Evolutionary conservation across 2,113 vertebrate genomes (phyloP).

Genomic region (Calidris pugnax): DNA sequence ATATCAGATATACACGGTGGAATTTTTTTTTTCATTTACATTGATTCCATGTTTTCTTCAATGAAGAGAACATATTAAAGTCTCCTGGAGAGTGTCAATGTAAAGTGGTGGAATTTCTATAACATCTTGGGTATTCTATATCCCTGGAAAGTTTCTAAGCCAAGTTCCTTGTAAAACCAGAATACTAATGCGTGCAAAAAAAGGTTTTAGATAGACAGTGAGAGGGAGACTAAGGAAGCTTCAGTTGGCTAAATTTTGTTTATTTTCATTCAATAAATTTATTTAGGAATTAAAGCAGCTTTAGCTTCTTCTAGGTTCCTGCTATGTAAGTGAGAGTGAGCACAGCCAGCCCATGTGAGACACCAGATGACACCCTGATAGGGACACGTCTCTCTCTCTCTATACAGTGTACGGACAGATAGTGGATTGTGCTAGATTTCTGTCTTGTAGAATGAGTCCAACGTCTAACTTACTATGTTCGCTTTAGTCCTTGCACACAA

Average conservation of each 20-base stretch:
- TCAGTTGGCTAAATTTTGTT: neutral
- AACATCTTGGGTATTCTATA: neutral
- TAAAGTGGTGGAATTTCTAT: neutral
- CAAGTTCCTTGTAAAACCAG: neutral
- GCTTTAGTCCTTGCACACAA: neutral
- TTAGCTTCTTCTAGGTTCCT: neutral
- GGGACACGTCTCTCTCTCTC: accelerated
- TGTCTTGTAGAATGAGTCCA: neutral
- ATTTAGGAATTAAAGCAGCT: neutral
- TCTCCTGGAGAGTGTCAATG: neutral
- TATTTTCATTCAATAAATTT: neutral
- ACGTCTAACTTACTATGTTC: neutral
- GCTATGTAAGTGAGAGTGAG: neutral
- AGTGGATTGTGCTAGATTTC: neutral
- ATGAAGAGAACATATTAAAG: neutral
- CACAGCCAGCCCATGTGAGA: neutral
- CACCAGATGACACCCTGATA: neutral
- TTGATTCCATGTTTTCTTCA: neutral
- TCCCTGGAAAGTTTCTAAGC: neutral
- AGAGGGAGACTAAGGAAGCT: neutral
- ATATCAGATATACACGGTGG: neutral
- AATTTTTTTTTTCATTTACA: neutral
- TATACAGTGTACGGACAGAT: neutral
- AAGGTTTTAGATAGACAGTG: neutral
- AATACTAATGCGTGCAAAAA: neutral